These are phyloP conservation scores for Entomyzon cyanotis DNA, from an alignment of 2,113 vertebrate species.

Conservation along the genomic window DNA sequence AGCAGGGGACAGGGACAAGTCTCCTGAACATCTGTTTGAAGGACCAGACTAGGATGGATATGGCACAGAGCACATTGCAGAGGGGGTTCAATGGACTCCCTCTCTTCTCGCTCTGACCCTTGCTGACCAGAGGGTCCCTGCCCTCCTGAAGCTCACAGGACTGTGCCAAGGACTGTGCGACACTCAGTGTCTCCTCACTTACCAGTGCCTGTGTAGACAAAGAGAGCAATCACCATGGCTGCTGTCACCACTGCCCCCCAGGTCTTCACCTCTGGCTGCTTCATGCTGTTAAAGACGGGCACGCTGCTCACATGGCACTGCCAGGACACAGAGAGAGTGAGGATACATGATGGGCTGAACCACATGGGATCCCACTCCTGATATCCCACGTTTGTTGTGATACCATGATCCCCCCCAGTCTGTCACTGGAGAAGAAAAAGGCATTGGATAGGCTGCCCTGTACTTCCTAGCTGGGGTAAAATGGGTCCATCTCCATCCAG, in stretches of 20 bases:
- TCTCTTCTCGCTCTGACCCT: background rate
- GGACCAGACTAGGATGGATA: background rate
- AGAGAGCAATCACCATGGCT: constrained; percentile 92
- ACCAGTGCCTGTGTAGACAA: constrained; percentile 96
- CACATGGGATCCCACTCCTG: accelerated
- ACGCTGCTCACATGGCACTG: constrained; percentile 97
- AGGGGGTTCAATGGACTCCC: accelerated
- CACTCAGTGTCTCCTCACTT: background rate
- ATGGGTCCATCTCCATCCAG: background rate
- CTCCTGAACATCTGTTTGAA: background rate
- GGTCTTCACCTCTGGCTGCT: constrained; percentile 79
- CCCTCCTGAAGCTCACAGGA: background rate
- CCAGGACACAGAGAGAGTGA: background rate
- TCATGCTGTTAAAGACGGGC: constrained; percentile 96
- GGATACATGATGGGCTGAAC: background rate
- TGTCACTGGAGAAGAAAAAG: background rate
- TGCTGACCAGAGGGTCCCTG: background rate
- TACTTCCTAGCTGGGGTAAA: background rate
- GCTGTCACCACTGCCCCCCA: constrained; percentile 90
- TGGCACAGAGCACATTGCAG: background rate
- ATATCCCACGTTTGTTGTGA: accelerated
- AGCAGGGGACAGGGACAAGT: background rate
- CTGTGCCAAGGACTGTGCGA: background rate
- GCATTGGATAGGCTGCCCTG: background rate
- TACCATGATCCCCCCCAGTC: accelerated